Evolutionary conservation across 2,888 invertebrate species (phyloP), one percentile per base, ranked within the genome.

Genomic region (Eupeodes luniger): DNA sequence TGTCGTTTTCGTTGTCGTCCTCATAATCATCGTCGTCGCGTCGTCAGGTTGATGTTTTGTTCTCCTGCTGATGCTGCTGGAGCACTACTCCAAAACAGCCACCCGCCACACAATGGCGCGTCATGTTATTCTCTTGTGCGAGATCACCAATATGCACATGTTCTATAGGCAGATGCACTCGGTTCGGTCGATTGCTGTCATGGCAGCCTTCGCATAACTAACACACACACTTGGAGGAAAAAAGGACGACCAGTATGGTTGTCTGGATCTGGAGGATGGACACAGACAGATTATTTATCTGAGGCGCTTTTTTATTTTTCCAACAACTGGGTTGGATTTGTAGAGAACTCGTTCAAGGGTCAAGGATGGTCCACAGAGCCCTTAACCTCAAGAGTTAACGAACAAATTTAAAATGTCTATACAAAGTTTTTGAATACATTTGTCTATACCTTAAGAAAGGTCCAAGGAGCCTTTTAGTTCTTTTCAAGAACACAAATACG

Each of bases 91-190:
- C 47, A 7, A 66, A 80, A 51, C 69, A 84, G 81, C 81, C 81
- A 81, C 88, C 88, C 88, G 85, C 85, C 88, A 85, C 84, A 88
- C 88, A 88, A 88, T 88, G 78, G 88, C 85, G 81, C 81, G 84
- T 88, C 85, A 88, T 85, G 85, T 84, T 84, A 64, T 76, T 72
- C 80, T 69, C 11, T 72, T 84, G 67, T 70, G 80, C 83, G 66
- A 79, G 87, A 83, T 87, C 83, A 84, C 70, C 80, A 75, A 72
- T 77, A 80, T 87, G 87, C 83, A 87, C 87, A 87, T 83, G 80
- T 78, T 81, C 51, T 47, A 1, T 66, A 67, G 40, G 62, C 34
- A 74, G 67, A 75, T 79, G 78, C 82, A 76, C 47, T 80, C 47
- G 14, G 55, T 69, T 72, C 47, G 14, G 55, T 69, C n/a, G n/a